A percentile compares a stretch with the other conserved stretches of the same genome.
phyloP scores from a whole-genome alignment of 2,113 vertebrate species.

The Myotis brandtii region DNA sequence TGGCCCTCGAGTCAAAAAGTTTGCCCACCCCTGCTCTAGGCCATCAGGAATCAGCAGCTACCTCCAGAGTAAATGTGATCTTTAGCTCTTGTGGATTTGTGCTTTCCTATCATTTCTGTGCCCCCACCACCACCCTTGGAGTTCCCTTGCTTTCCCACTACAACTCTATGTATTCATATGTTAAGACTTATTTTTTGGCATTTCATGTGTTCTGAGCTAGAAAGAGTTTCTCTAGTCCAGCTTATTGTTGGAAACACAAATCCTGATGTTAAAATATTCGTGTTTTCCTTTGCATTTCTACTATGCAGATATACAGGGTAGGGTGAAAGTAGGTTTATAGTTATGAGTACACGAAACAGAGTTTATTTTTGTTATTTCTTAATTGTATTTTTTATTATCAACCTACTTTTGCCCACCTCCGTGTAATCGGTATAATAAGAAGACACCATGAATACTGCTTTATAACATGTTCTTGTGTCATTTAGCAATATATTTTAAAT shows the following conservation, averaged over 20 bases:
- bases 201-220: conserved; percentile 33
- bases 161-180: conserved; percentile 25
- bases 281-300: conserved; percentile 19
- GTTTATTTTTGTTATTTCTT: neutral
- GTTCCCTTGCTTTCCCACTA: conserved; percentile 32
- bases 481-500: conserved; percentile 50
- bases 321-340: neutral
- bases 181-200: neutral
- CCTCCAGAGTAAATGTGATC: neutral
- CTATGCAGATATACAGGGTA: neutral
- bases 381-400: neutral
- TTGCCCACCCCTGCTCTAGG: too few relatives aligned
- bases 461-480: conserved; percentile 19
- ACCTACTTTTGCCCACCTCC: neutral
- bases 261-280: conserved; percentile 10
- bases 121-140: neutral
- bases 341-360: neutral
- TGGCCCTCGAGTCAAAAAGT: too few relatives aligned
- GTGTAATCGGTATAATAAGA: conserved; percentile 20
- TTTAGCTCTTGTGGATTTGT: conserved; percentile 14
- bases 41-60: neutral
- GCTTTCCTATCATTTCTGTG: conserved; percentile 20
- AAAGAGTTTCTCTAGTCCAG: conserved; percentile 44
- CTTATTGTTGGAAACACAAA: conserved; percentile 26
- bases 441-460: neutral